A percentile compares a stretch with the other conserved stretches of the same genome.
Evolutionary conservation across 2,888 invertebrate species (phyloP).

Genomic region (Drosophila formosana): DNA sequence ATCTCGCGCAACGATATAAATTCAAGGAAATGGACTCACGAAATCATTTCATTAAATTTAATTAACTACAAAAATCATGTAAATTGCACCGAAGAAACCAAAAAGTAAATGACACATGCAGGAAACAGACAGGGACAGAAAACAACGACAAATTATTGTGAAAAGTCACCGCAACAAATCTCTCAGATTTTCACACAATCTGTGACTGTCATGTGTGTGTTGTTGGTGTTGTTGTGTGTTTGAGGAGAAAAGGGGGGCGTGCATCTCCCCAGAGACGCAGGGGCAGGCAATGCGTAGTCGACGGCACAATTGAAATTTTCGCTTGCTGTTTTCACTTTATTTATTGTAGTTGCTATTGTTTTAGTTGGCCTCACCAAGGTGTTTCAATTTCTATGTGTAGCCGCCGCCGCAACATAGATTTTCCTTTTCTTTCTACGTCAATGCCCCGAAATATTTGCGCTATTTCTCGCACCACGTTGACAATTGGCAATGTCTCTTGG

Average conservation of each 20-base stretch:
- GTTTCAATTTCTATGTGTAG: conserved; percentile 49
- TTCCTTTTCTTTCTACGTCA: conserved; percentile 61
- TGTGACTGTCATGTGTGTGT: conserved; percentile 63
- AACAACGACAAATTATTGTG: conserved; percentile 36
- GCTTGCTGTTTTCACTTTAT: conserved; percentile 37
- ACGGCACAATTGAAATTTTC: conserved; percentile 60
- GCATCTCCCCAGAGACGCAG: conserved; percentile 1
- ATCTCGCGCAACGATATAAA: background rate
- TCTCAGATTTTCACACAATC: conserved; percentile 71
- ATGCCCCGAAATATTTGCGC: conserved; percentile 70
- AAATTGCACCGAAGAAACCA: conserved; percentile 54
- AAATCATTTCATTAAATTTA: conserved; percentile 64
- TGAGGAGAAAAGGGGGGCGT: background rate
- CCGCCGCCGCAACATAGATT: conserved; percentile 24
- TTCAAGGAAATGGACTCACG: conserved; percentile 15
- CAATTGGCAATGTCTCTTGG: conserved; percentile 60
- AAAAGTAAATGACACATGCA: conserved; percentile 52
- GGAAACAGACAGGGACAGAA: background rate
- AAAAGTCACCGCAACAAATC: conserved; percentile 64
- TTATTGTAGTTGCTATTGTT: background rate
- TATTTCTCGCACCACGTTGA: conserved; percentile 56
- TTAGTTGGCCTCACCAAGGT: conserved; percentile 50
- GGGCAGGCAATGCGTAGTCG: conserved; percentile 22
- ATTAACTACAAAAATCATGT: conserved; percentile 54
- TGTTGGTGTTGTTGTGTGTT: background rate